Conservation (phyloP, 2,888 invertebrate species). For the Drosophila setosimentum region DNA sequence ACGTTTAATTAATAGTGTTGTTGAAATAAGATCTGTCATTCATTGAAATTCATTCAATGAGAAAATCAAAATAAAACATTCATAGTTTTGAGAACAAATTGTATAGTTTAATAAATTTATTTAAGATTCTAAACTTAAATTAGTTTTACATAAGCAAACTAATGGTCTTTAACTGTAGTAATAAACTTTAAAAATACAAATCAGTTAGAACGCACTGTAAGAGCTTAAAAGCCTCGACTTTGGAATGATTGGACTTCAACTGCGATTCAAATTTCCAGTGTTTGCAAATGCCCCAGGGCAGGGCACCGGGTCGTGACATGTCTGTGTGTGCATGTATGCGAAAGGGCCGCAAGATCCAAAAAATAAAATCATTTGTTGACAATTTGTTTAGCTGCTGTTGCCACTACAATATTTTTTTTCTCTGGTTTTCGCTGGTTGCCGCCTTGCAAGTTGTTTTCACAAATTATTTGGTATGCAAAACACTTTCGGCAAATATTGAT, state of each 20-base stretch:
- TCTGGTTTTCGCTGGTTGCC: constrained; percentile 1
- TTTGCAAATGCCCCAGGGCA: constrained; percentile 57
- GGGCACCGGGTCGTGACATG: constrained; percentile 57
- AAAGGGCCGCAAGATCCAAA: constrained; percentile 52
- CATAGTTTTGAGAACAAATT: not conserved
- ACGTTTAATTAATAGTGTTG: not conserved
- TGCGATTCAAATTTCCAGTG: constrained; percentile 68
- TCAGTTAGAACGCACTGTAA: not conserved
- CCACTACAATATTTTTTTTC: constrained; percentile 70
- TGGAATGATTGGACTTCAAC: constrained; percentile 45
- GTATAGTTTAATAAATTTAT: not conserved
- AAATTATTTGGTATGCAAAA: constrained; percentile 82
- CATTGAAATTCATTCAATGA: not conserved
- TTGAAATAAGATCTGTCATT: not conserved
- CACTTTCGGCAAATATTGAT: constrained; percentile 83
- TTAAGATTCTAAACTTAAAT: not conserved
- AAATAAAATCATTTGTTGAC: constrained; percentile 80
- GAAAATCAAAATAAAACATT: not conserved
- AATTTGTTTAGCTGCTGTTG: constrained; percentile 80
- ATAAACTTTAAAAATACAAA: not conserved
- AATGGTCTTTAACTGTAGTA: not conserved
- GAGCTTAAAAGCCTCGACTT: constrained; percentile 29
- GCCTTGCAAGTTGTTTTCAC: constrained; percentile 68
- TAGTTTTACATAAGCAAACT: not conserved
- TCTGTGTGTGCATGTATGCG: constrained; percentile 31